Percentiles rank a stretch among this genome's conserved stretches.
These are phyloP conservation scores for Danio tinwini DNA, from an alignment of 2,797 vertebrate species.

Conservation along the genomic window DNA sequence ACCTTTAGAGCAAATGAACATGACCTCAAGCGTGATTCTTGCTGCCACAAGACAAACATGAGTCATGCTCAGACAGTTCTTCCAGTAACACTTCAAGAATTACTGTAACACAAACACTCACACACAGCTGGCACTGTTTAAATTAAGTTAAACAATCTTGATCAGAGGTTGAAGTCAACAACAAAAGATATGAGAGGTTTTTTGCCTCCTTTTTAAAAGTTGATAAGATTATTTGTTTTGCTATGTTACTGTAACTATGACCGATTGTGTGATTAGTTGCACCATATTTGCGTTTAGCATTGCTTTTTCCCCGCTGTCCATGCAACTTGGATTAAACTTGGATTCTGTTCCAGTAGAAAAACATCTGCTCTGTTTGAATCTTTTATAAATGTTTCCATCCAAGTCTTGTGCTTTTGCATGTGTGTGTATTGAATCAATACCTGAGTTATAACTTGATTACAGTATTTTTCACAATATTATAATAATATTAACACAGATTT, in stretches of 20 bases:
- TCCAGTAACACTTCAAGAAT: conserved; percentile 29
- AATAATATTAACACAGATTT: too few species aligned
- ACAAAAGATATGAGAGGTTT: neutral
- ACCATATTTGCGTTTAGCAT: neutral
- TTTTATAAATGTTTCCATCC: neutral
- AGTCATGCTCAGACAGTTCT: conserved; percentile 33
- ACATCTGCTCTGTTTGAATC: neutral
- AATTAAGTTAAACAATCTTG: neutral
- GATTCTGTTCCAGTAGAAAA: neutral
- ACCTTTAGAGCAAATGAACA: conserved; percentile 33
- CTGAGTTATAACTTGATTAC: too few species aligned
- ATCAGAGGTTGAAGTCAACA: neutral
- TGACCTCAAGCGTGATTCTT: conserved; percentile 17
- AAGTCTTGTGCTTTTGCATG: neutral
- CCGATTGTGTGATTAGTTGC: neutral
- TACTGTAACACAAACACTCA: neutral
- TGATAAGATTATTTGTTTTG: neutral
- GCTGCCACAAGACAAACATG: conserved; percentile 14
- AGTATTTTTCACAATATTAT: too few species aligned
- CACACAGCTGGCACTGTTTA: neutral
- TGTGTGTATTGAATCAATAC: neutral
- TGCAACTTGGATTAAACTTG: neutral
- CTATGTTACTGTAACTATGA: neutral
- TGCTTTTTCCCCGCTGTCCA: neutral
- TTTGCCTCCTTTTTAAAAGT: neutral